Evolutionary conservation across 2,797 vertebrate genomes (phyloP).

Genomic region (Varecia variegata): DNA sequence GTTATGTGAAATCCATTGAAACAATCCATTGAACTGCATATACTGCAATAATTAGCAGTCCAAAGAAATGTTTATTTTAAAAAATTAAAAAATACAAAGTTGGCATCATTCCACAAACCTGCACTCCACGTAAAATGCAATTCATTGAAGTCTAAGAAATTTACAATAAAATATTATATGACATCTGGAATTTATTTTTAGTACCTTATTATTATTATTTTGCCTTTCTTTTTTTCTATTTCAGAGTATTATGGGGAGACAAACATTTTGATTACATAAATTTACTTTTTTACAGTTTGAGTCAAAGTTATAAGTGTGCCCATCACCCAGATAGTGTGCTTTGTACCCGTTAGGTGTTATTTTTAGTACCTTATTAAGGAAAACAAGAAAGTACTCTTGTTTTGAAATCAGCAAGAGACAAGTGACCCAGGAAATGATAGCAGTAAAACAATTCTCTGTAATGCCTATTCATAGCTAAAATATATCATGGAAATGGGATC

Average conservation of each 20-base stretch:
- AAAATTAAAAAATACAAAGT: background rate
- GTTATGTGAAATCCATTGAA: background rate
- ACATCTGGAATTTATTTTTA: background rate
- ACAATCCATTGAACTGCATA: background rate
- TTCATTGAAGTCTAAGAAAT: background rate
- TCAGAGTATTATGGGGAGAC: too few relatives aligned
- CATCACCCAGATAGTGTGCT: too few relatives aligned
- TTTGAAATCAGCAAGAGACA: constrained; percentile 5
- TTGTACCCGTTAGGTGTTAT: background rate
- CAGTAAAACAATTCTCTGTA: background rate
- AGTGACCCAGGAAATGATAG: background rate
- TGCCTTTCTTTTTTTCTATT: too few relatives aligned
- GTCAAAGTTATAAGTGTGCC: too few relatives aligned
- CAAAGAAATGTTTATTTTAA: background rate
- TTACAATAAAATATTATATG: background rate
- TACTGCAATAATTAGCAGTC: background rate
- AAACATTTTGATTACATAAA: too few relatives aligned
- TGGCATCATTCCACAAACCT: background rate
- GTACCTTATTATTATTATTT: too few relatives aligned
- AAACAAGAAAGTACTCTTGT: background rate
- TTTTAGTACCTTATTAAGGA: background rate
- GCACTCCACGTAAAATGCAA: background rate
- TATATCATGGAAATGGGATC: background rate
- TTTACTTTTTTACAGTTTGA: too few relatives aligned
- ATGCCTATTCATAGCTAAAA: background rate